Conservation (phyloP, 2,113 vertebrate genomes). For the Pygoscelis antarcticus region DNA sequence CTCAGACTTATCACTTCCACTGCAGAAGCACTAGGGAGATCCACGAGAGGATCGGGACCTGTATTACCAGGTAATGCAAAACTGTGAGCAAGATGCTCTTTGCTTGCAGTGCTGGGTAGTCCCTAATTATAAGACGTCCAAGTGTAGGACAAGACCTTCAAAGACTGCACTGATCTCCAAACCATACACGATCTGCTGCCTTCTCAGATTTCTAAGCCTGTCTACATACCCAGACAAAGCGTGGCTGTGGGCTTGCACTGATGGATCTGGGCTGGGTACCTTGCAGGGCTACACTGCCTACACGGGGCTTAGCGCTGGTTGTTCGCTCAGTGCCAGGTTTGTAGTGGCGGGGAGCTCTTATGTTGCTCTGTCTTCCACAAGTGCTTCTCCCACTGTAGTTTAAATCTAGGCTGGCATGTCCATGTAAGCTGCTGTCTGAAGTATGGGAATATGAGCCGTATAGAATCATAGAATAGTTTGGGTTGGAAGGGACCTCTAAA, state of each 20-base stretch:
- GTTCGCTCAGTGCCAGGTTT: not conserved
- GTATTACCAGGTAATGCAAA: not conserved
- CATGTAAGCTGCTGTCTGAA: not conserved
- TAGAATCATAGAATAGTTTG: too few relatives aligned
- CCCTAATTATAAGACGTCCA: not conserved
- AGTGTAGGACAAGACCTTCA: not conserved
- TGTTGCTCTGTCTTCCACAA: not conserved
- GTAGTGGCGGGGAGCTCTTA: accelerated
- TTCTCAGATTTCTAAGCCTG: not conserved
- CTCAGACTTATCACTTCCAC: not conserved
- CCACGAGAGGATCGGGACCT: not conserved
- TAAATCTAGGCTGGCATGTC: not conserved
- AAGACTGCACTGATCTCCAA: not conserved
- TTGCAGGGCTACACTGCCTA: accelerated
- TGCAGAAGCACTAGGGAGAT: not conserved
- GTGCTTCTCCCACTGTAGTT: not conserved
- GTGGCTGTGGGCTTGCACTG: not conserved
- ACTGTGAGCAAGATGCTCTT: not conserved
- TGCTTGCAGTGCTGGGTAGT: not conserved
- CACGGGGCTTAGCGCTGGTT: accelerated
- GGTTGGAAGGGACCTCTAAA: too few relatives aligned
- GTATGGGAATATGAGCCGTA: not conserved
- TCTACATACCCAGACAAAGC: accelerated
- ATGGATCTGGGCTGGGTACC: not conserved
- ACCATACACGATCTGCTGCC: accelerated